These are phyloP conservation scores for Tiliacea aurago DNA, from an alignment of 2,888 invertebrate genomes.

Conservation along the genomic window DNA sequence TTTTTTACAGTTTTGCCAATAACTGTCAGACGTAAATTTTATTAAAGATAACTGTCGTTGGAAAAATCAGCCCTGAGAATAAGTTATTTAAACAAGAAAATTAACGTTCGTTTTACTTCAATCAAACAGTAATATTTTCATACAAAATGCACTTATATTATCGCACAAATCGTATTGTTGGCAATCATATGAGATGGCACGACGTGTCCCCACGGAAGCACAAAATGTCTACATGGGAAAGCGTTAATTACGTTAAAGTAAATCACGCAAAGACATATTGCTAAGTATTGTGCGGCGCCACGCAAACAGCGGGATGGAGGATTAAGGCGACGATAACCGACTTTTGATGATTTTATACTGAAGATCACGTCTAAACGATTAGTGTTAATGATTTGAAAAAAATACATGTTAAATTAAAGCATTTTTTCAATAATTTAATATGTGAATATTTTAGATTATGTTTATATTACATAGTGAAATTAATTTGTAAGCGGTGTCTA, in stretches of 20 bases:
- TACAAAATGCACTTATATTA: conserved; percentile 40
- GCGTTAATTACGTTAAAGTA: conserved; percentile 86
- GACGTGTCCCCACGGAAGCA: conserved; percentile 72
- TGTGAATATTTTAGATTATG: too few relatives aligned
- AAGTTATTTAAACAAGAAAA: background rate
- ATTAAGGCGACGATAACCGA: too few relatives aligned
- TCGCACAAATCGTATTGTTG: conserved; percentile 62
- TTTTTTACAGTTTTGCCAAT: background rate
- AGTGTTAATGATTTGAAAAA: too few relatives aligned
- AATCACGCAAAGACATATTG: conserved; percentile 86
- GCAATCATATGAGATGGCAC: conserved; percentile 62
- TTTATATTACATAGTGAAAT: too few relatives aligned
- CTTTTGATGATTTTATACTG: too few relatives aligned
- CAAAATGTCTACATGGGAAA: conserved; percentile 79
- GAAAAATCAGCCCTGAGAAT: background rate
- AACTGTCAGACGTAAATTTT: background rate
- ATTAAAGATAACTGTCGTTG: background rate
- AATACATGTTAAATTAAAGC: too few relatives aligned
- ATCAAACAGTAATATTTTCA: conserved; percentile 25
- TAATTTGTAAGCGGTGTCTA: too few relatives aligned
- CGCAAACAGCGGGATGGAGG: conserved; percentile 35
- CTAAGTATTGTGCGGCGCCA: conserved; percentile 78
- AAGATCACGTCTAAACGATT: too few relatives aligned
- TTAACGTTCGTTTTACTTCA: conserved; percentile 4
- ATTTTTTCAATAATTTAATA: too few relatives aligned